Base-by-base conservation (phyloP, 2,888 invertebrate genomes). In the Oxyscelio sp. region DNA sequence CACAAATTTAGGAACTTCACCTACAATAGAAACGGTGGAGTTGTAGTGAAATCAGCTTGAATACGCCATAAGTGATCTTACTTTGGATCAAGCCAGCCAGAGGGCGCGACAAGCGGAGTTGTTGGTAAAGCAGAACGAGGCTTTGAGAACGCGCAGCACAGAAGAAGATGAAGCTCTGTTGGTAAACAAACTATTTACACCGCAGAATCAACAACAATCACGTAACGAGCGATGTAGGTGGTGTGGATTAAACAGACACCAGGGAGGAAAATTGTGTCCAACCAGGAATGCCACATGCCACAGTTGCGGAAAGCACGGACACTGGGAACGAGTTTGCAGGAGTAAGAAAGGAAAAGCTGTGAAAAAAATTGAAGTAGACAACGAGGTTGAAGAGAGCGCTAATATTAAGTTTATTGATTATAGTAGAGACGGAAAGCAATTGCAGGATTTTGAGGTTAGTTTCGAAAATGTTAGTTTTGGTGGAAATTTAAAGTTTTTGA, bases 251-350 rank as follows among this genome's bases (percentile, higher is more conserved):
- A 27, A 11, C 1, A 43, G 22, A 15, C 74, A 85, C 21, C 22
- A 31, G 9, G 22, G 38, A 17, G 61, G 31, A 13, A 73, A 59
- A 27, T 22, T 52, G 17, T 89, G 89, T 66, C 86, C 89, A 13
- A 87, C 89, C 0, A 34, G 54, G 4, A 83, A 73, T 17, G 65
- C 85, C 9, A 73, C 58, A 21, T 87, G 87, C 65, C 68, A 82
- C 24, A 85, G 74, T 22, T 89, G 88, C 63, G 66, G 83, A 2
- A 80, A 79, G 27, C 82, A 59, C 38, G 87, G 89, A 19, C 88
- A 89, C 65, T 89, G 83, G 70, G 82, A 87, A 13, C 83, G 84
- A 17, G 74, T 66, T 21, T 90, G 89, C 59, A 80, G 77, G 52
- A 80, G 79, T 8, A 71, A 86, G 38, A 81, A 83, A 50, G 71